phyloP scores from a whole-genome alignment of 2,797 vertebrate genomes.

The Myotis planiceps region DNA sequence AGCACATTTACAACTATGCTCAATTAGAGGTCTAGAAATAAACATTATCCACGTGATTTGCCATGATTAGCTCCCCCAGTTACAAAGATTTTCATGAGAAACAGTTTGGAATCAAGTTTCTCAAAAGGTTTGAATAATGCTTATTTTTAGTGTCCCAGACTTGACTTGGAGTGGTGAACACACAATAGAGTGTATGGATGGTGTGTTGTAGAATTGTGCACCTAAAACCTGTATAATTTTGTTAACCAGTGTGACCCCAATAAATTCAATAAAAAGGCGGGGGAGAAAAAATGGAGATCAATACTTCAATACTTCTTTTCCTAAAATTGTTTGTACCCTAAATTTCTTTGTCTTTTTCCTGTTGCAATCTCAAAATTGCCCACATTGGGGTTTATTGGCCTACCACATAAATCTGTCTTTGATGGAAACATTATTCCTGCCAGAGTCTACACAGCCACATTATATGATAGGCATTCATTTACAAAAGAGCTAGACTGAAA shows the following conservation, averaged over 20 bases:
- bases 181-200: background rate
- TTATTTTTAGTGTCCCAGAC: background rate
- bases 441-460: background rate
- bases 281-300: background rate
- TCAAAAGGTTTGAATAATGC: constrained; percentile 20
- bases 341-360: constrained; percentile 19
- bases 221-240: background rate
- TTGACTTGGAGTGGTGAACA: background rate
- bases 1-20: constrained; percentile 51
- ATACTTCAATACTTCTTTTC: background rate
- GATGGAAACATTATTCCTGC: background rate
- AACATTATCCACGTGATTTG: constrained; percentile 61
- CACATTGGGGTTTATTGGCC: background rate
- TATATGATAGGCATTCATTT: background rate
- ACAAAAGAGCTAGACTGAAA: background rate
- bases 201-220: background rate
- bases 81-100: constrained; percentile 6
- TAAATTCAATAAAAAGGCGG: background rate
- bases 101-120: background rate
- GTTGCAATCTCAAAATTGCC: background rate
- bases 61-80: constrained; percentile 24
- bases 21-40: constrained; percentile 65
- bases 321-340: background rate
- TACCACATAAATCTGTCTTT: background rate
- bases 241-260: background rate